phyloP scores from a whole-genome alignment of 2,888 invertebrate species.

The Hedychridium roseum region DNA sequence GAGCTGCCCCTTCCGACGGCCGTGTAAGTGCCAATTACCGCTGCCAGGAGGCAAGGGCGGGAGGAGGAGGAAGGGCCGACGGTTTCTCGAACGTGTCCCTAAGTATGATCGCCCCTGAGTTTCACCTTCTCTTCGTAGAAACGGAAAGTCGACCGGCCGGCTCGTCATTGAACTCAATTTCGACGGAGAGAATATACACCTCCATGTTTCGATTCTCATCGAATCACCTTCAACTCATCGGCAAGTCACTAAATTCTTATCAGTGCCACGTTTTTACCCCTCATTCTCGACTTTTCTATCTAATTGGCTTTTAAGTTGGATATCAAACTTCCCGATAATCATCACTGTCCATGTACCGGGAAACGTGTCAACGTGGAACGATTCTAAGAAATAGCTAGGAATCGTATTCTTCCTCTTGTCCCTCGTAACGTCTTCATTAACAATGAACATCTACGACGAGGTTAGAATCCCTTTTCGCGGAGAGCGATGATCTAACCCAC shows the following conservation, averaged over 20 bases:
- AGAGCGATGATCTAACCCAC: too few relatives aligned
- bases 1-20: neutral
- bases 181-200: neutral
- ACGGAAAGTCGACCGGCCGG: neutral
- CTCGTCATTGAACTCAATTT: neutral
- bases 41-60: neutral
- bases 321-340: too few relatives aligned
- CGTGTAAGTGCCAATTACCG: neutral
- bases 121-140: neutral
- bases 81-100: neutral
- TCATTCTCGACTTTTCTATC: too few relatives aligned
- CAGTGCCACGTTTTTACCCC: too few relatives aligned
- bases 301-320: too few relatives aligned
- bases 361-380: too few relatives aligned
- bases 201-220: neutral
- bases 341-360: too few relatives aligned
- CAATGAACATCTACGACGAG: too few relatives aligned
- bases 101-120: neutral
- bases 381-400: too few relatives aligned
- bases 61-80: neutral
- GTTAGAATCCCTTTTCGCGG: too few relatives aligned
- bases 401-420: too few relatives aligned
- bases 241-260: neutral
- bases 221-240: neutral
- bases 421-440: too few relatives aligned